A percentile compares a stretch with the other conserved stretches of the same genome.
Conservation (phyloP, 2,888 invertebrate species). For the Ennomos erosarius region DNA sequence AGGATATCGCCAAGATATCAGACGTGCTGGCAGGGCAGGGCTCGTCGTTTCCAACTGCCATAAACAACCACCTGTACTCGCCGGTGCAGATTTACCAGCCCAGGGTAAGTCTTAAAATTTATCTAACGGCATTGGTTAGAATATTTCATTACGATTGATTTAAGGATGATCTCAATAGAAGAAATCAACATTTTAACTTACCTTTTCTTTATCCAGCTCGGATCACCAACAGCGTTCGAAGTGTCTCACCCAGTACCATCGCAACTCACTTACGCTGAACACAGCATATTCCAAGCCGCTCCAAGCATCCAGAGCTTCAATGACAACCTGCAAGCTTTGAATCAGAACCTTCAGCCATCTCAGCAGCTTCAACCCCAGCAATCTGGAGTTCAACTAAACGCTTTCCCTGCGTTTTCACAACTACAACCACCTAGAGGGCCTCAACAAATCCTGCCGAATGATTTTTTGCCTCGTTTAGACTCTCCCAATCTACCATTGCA, state of each 20-base stretch:
- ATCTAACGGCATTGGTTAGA: too few relatives aligned
- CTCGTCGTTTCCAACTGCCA: constrained; percentile 62
- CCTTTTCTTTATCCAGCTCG: constrained; percentile 52
- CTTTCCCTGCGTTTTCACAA: constrained; percentile 1
- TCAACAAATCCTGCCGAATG: constrained; percentile 5
- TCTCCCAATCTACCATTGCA: constrained; percentile 9
- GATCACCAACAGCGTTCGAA: constrained; percentile 65
- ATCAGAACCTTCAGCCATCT: constrained; percentile 11
- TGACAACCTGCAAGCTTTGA: constrained; percentile 14
- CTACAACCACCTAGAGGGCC: constrained; percentile 11
- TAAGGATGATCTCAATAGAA: background rate
- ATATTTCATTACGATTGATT: too few relatives aligned
- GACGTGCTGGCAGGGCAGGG: constrained; percentile 71
- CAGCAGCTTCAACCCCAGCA: constrained; percentile 8
- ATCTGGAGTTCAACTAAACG: constrained; percentile 6
- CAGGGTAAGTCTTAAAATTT: constrained; percentile 53
- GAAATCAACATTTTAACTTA: constrained; percentile 3
- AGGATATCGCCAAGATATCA: constrained; percentile 63
- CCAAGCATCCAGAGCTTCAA: constrained; percentile 16
- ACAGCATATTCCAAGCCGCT: constrained; percentile 48
- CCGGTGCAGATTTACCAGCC: constrained; percentile 69
- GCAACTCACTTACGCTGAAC: constrained; percentile 67
- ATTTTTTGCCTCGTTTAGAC: constrained; percentile 20
- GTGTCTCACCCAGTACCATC: constrained; percentile 68
- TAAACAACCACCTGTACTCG: constrained; percentile 69